Evolutionary conservation across 2,888 invertebrate species (phyloP).

Genomic region (Limnephilus auricula): DNA sequence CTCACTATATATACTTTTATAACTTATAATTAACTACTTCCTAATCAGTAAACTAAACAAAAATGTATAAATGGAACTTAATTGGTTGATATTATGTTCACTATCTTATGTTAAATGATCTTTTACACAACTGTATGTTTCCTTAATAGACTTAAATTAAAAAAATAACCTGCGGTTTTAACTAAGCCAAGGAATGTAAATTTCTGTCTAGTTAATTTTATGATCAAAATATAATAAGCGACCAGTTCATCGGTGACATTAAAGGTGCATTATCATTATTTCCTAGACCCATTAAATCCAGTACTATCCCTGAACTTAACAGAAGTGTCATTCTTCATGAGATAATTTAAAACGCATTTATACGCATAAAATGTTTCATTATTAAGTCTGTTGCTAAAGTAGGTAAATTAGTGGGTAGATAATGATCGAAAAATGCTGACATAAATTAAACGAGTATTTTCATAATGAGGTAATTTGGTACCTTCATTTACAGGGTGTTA

Average conservation of each 20-base stretch:
- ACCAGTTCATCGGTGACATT: background rate
- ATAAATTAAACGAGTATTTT: background rate
- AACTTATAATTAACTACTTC: no score
- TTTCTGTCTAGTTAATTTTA: background rate
- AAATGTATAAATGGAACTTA: no score
- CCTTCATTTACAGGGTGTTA: no score
- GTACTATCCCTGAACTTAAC: background rate
- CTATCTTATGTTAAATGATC: no score
- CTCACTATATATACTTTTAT: no score
- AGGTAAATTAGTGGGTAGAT: background rate
- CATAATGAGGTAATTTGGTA: background rate
- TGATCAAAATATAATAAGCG: background rate
- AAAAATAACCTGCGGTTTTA: no score
- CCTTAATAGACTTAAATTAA: no score
- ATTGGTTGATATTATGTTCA: no score
- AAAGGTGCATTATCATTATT: background rate
- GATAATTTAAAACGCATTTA: conserved; percentile 2
- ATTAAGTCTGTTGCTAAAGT: background rate
- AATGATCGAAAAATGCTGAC: background rate
- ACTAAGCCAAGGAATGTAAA: background rate
- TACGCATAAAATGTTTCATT: background rate
- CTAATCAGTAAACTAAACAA: no score
- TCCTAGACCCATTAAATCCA: background rate
- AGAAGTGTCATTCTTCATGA: background rate
- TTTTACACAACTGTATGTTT: no score